These are phyloP conservation scores for Mesocentrotus franciscanus DNA, from an alignment of 53 echinoderm and acorn worm genomes.

Conservation along the genomic window DNA sequence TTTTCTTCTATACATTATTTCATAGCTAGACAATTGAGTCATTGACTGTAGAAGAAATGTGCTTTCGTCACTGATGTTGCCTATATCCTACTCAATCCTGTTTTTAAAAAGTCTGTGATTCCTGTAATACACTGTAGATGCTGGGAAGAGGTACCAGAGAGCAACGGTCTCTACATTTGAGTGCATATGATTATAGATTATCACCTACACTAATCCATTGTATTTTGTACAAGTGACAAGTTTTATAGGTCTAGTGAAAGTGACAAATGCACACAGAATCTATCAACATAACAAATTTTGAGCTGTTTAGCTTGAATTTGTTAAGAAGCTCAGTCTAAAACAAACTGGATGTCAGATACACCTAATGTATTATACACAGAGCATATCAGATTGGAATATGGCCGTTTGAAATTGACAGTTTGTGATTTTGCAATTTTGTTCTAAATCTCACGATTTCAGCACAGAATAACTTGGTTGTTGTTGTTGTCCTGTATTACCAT, in stretches of 20 bases:
- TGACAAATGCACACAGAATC: too few species aligned
- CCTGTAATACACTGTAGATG: not conserved
- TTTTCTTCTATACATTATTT: not conserved
- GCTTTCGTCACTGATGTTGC: conserved; percentile 51
- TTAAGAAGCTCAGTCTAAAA: too few species aligned
- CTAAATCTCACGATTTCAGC: not conserved
- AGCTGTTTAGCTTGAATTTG: too few species aligned
- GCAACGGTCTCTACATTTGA: not conserved
- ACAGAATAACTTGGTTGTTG: not conserved
- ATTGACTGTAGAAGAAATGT: not conserved
- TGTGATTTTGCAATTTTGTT: not conserved
- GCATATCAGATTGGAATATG: not conserved
- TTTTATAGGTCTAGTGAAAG: too few species aligned
- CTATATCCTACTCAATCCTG: not conserved
- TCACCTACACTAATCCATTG: too few species aligned
- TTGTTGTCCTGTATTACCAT: conserved; percentile 35
- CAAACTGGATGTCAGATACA: not conserved
- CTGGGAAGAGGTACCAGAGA: not conserved
- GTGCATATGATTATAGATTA: not conserved
- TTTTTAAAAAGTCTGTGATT: not conserved
- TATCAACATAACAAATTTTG: too few species aligned
- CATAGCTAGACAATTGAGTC: not conserved
- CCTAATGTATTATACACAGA: not conserved
- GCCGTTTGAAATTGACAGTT: not conserved
- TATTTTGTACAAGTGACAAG: too few species aligned